Base-by-base conservation (phyloP, 2,113 vertebrate species). In the Vidua macroura region DNA sequence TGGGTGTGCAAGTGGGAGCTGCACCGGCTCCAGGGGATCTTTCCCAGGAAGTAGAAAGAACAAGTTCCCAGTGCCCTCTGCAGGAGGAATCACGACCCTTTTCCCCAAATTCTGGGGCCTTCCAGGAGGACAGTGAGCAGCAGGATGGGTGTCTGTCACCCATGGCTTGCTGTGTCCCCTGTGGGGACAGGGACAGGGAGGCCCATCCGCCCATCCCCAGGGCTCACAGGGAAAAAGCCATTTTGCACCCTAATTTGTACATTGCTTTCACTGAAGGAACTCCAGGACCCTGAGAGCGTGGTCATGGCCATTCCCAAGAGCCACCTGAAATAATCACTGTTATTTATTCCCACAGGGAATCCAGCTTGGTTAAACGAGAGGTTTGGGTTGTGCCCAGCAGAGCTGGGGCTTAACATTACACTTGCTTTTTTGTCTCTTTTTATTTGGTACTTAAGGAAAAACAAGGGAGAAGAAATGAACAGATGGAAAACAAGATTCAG, bases 41-140 rank as follows among this genome's bases (percentile, higher is more conserved):
- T 89, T 58, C 56, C 30, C 0, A 3, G 23, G 41, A 86, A 82
- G 46, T 6, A 52, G 79, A 84, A 90, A 91, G 48, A 53, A 59
- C 82, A 92, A 92, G 90, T 82, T 93, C 94, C 90, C 92, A 92
- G 86, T 94, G 95, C 96, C 97, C 96, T 96, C 96, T 97, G 86
- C 93, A 95, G 97, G 97, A 89, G 64, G 93, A 87, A 94, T 37
- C 70, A 48, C 41, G 19, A 35, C 79, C 75, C 53, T 85, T 72
- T 51, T 1, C 69, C 88, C 78, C 52, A 87, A 13, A 78, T 84
- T 77, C 4, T 25, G 22, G 52, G 39, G 48, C 60, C 39, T 59
- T 59, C 20, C 62, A 83, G 74, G 48, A 78, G 22, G 52, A 43
- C 75, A 68, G 66, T 9, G 48, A 93, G 43, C 19, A 24, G 46